phyloP scores from a whole-genome alignment of 2,797 vertebrate genomes.

The Hephaestus fuliginosus region DNA sequence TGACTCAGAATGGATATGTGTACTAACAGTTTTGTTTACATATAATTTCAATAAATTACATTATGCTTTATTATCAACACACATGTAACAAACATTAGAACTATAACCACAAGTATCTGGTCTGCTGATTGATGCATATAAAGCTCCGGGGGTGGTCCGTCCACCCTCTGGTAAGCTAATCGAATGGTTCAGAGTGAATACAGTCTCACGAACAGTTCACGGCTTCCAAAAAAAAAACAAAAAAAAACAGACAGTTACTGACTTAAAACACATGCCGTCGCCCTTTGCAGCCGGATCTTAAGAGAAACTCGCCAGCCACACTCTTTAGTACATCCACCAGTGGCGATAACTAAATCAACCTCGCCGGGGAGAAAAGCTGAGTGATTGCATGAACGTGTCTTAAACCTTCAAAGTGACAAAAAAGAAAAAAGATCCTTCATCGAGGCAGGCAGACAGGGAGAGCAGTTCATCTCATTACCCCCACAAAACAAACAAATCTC shows the following conservation, averaged over 20 bases:
- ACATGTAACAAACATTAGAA: slow-evolving; percentile 84
- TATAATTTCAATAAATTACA: slow-evolving; percentile 86
- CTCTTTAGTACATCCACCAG: slow-evolving; percentile 44
- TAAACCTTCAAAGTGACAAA: slow-evolving; percentile 64
- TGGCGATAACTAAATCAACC: slow-evolving; percentile 61
- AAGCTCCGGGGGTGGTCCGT: slow-evolving; percentile 65
- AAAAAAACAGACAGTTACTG: slow-evolving; percentile 34
- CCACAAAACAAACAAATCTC: slow-evolving; percentile 51
- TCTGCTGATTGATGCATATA: slow-evolving; percentile 83
- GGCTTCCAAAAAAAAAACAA: slow-evolving; percentile 10
- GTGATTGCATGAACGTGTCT: slow-evolving; percentile 54
- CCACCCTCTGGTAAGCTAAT: slow-evolving; percentile 61
- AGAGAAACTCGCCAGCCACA: slow-evolving; percentile 38
- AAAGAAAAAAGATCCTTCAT: slow-evolving; percentile 68
- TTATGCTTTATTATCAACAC: slow-evolving; percentile 82
- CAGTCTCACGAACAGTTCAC: slow-evolving; percentile 42
- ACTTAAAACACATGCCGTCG: slow-evolving; percentile 44
- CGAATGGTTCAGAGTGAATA: slow-evolving; percentile 43
- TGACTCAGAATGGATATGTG: slow-evolving; percentile 70
- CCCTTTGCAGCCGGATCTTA: slow-evolving; percentile 16
- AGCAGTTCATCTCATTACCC: slow-evolving; percentile 53
- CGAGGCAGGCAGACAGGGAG: slow-evolving; percentile 40
- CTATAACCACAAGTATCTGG: slow-evolving; percentile 88
- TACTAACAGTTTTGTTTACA: slow-evolving; percentile 70
- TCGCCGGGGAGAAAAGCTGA: slow-evolving; percentile 54